Evolutionary conservation across 1,140 invertebrate species (phyloP), one percentile per base, ranked within the genome.

Genomic region (Drosophila parabipectinata): DNA sequence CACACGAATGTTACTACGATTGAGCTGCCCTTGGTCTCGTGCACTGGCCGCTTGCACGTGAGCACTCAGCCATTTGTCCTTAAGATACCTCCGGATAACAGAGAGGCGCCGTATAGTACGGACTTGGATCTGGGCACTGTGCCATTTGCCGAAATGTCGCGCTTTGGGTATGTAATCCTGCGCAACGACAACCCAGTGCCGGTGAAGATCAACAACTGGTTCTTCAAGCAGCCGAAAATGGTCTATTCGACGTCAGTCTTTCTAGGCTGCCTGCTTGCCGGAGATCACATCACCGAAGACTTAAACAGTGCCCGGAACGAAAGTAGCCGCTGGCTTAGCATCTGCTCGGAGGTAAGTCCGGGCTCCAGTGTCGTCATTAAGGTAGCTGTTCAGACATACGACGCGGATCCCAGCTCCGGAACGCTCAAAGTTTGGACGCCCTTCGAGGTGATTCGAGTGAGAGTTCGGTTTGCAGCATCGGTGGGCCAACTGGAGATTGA

Each of bases 341-440:
- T 83, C 24, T 83, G 81, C 30, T 52, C 67, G 0, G 72, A 89
- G 4, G 1, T 91, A 9, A 32, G 64, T 0, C 32, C 73, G 2
- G 78, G 77, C 10, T 84, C 90, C 93, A 95, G 52, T 92, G 94
- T 67, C 93, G 94, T 97, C 39, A 95, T 97, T 82, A 94, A 94
- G 72, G 93, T 97, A 32, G 94, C 94, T 76, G 93, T 97, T 3
- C 93, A 94, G 71, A 95, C 96, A 4, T 93, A 94, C 72, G 92
- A 93, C 7, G 95, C 97, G 75, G 96, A 96, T 45, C 93, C 94
- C 18, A 95, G 95, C 79, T 92, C 93, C 64, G 96, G 95, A 28
- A 94, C 95, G 72, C 93, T 97, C 2, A 94, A 95, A 74, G 93
- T 97, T n/a, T 93, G 94, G 75, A 97, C 96, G 15, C 94, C 95